Conservation (phyloP, 1,140 invertebrate genomes). For the Archivesica marissinica region DNA sequence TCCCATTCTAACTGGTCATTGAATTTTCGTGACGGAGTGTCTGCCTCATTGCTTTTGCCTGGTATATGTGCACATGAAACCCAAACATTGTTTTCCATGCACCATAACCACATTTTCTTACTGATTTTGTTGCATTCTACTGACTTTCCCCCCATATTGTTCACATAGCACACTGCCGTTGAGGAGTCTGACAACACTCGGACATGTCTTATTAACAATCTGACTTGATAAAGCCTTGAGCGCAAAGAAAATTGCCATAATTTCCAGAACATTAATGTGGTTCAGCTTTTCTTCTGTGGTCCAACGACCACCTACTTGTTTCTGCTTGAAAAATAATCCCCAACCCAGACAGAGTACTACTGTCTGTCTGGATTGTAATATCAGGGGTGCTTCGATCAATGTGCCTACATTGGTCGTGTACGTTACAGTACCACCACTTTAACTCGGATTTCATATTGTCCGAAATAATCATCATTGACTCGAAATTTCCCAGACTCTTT, state of each 20-base stretch:
- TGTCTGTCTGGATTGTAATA: slow-evolving; percentile 14
- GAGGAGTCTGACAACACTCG: neutral
- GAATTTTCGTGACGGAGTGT: neutral
- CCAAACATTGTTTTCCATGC: slow-evolving; percentile 9
- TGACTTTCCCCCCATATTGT: slow-evolving; percentile 9
- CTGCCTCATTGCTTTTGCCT: slow-evolving; percentile 7
- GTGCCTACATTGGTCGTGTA: neutral
- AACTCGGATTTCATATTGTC: slow-evolving; percentile 17
- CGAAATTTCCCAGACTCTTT: neutral
- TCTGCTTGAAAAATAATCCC: too few species aligned
- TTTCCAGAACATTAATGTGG: too few species aligned
- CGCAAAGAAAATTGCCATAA: too few species aligned
- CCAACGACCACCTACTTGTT: too few species aligned
- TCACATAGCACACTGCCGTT: slow-evolving; percentile 5
- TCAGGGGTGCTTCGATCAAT: slow-evolving; percentile 27
- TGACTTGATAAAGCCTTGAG: too few species aligned
- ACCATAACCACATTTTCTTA: slow-evolving; percentile 29
- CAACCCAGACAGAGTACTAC: too few species aligned
- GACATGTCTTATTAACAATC: too few species aligned
- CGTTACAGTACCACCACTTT: slow-evolving; percentile 21
- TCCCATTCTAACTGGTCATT: slow-evolving; percentile 36
- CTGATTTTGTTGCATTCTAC: neutral
- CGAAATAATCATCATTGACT: neutral
- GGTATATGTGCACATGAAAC: slow-evolving; percentile 9
- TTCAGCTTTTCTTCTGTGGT: too few species aligned